Evolutionary conservation across 2,113 vertebrate species (phyloP), one percentile per base, ranked within the genome.

Genomic region (Hemiprocne comata): DNA sequence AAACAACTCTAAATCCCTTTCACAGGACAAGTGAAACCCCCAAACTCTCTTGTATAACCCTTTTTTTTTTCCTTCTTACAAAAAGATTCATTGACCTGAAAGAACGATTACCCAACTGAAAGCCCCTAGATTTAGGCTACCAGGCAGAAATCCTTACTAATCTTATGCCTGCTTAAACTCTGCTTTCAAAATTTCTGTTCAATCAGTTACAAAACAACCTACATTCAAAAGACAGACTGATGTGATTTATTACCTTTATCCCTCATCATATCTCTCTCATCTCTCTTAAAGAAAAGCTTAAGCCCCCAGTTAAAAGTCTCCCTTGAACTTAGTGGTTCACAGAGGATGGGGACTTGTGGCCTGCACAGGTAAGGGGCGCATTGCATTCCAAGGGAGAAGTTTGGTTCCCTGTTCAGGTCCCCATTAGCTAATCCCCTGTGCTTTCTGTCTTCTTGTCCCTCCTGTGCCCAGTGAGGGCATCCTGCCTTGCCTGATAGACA

Each of bases 131-230:
- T 79, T 73, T 61, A 67, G 79, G 87, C 42, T 95, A 76, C 70
- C 76, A 85, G 69, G 73, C 89, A 93, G 73, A 95, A 95, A 95
- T 92, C 73, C 34, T 57, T 60, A 55, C 40, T 94, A 89, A 95
- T 88, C 61, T 84, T 60, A 64, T 3, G 33, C 24, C 55, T 91
- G 50, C 72, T 80, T 95, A 66, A 95, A 90, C 60, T 67, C 38
- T 77, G 38, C 82, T 92, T 92, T 92, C 57, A 81, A 71, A 88
- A 61, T 74, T 91, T 87, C 55, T 67, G 34, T 86, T 82, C 67
- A 66, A 66, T 70, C 72, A 33, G 54, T 90, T 75, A 76, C 12
- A 70, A 40, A 94, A 84, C 50, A 85, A 66, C 17, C 40, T 72
- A 21, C 36, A 42, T 82, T 87, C 33, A 16, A 79, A 87, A 76